phyloP scores from a whole-genome alignment of 2,797 vertebrate species.

The Melanotaenia parkinsoni region DNA sequence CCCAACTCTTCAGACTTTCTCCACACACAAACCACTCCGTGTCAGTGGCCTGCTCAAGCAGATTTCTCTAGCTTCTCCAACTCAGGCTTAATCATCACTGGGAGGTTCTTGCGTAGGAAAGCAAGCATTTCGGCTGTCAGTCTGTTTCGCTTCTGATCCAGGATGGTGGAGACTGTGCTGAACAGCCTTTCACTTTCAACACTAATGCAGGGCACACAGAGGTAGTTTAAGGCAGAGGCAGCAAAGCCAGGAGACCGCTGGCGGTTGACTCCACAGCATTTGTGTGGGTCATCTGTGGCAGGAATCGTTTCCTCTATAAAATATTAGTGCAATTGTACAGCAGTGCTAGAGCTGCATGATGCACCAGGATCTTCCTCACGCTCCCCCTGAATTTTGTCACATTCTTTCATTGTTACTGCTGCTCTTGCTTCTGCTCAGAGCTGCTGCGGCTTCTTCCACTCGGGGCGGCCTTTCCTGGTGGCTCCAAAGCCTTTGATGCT shows the following conservation, averaged over 20 bases:
- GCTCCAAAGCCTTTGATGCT: neutral
- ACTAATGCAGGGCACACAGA: neutral
- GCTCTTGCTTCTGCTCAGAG: neutral
- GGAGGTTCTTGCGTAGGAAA: too few species aligned
- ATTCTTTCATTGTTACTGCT: neutral
- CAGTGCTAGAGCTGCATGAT: neutral
- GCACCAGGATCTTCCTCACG: neutral
- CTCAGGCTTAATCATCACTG: neutral
- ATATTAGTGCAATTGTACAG: neutral
- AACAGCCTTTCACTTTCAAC: neutral
- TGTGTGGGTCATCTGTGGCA: neutral
- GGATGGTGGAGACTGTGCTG: neutral
- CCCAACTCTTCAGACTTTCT: neutral
- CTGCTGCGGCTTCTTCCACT: neutral
- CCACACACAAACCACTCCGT: neutral
- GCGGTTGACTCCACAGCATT: neutral
- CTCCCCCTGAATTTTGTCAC: neutral
- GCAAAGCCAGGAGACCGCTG: neutral
- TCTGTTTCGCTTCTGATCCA: neutral
- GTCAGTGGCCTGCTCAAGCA: neutral
- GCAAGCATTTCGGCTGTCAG: neutral
- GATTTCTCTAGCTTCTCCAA: neutral
- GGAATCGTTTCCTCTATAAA: neutral
- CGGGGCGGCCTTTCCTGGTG: neutral
- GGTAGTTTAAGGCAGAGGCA: neutral